phyloP scores from a whole-genome alignment of 2,888 invertebrate genomes.

The Orchesellides sinensis region DNA sequence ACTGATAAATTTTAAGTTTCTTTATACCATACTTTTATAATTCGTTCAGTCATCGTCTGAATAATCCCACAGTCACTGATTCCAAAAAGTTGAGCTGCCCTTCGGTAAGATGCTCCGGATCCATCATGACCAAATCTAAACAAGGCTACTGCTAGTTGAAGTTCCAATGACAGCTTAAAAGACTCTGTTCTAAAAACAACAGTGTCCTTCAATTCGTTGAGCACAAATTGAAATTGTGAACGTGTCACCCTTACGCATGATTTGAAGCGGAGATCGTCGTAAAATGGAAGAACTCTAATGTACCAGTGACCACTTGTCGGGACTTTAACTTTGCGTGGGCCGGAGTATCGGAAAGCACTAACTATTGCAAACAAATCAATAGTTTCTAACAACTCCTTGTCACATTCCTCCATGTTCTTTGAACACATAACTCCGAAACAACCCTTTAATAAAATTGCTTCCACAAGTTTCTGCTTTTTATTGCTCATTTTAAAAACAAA shows the following conservation, averaged over 20 bases:
- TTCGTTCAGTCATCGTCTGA: background rate
- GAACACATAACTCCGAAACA: no score
- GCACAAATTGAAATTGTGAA: background rate
- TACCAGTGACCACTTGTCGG: constrained; percentile 5
- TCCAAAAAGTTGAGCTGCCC: constrained; percentile 26
- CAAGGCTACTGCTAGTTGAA: constrained; percentile 16
- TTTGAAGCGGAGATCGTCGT: constrained; percentile 15
- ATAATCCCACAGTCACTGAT: constrained; percentile 39
- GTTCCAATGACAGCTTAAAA: background rate
- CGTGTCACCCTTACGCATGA: background rate
- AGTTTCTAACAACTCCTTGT: no score
- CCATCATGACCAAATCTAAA: constrained; percentile 32
- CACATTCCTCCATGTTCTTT: no score
- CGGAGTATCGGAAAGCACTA: no score
- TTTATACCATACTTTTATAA: constrained; percentile 18
- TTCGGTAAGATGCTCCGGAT: background rate
- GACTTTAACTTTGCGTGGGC: background rate
- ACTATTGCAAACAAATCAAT: no score
- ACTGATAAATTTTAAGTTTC: background rate
- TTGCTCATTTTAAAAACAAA: no score
- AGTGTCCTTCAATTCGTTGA: background rate
- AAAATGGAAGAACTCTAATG: background rate
- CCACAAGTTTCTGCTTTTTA: no score
- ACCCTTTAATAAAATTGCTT: no score
- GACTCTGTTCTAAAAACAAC: background rate